These are phyloP conservation scores for Labeo rohita DNA, from an alignment of 2,113 vertebrate species.

Conservation along the genomic window DNA sequence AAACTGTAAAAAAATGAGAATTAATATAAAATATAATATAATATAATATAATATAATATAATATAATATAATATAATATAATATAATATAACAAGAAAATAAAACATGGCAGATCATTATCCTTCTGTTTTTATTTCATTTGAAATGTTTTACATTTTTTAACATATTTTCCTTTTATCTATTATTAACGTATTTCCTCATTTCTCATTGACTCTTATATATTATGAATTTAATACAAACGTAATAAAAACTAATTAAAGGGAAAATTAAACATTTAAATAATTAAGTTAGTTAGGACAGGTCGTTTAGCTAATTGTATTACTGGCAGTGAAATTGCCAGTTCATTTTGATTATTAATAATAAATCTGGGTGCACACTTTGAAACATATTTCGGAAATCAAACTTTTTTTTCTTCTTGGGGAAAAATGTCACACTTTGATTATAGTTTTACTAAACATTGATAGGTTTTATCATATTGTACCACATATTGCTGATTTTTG, in stretches of 20 bases:
- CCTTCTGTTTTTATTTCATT: neutral
- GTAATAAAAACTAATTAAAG: neutral
- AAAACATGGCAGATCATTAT: neutral
- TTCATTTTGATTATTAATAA: conserved; percentile 3
- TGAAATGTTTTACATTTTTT: neutral
- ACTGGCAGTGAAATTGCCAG: neutral
- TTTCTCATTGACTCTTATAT: neutral
- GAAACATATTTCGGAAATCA: neutral
- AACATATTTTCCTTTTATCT: neutral
- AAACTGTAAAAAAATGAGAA: neutral
- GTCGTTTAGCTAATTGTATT: neutral
- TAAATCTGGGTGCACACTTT: neutral
- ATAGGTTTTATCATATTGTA: neutral
- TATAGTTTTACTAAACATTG: neutral
- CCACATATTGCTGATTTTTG: neutral
- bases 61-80: neutral
- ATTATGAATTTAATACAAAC: neutral
- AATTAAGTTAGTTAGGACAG: neutral
- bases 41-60: neutral
- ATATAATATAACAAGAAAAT: neutral
- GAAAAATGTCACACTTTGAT: neutral
- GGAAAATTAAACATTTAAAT: neutral
- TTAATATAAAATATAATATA: neutral
- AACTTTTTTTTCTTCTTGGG: neutral
- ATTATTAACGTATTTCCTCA: neutral